Percentiles rank a stretch among this genome's conserved stretches.
These are phyloP conservation scores for Limnephilus rhombicus DNA, from an alignment of 2,888 invertebrate species.

Conservation along the genomic window DNA sequence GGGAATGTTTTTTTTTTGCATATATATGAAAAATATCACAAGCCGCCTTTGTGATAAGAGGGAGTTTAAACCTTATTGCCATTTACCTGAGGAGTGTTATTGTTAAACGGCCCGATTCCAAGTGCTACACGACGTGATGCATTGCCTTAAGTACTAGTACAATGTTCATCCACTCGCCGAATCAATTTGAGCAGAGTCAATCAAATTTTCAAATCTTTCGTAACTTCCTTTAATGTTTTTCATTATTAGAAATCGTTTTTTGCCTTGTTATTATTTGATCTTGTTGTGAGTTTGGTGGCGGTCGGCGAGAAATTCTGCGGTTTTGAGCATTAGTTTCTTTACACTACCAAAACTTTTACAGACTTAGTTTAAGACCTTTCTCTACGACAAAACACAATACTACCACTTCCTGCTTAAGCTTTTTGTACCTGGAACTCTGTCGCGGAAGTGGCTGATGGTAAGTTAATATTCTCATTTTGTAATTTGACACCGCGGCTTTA, in stretches of 20 bases:
- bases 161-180: constrained; percentile 2
- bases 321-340: constrained; percentile 25
- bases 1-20: too few species aligned
- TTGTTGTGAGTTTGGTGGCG: background rate
- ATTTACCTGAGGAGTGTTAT: too few species aligned
- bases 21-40: too few species aligned
- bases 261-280: background rate
- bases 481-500: background rate
- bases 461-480: constrained; percentile 20
- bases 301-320: constrained; percentile 33
- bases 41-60: too few species aligned
- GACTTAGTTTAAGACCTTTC: constrained; percentile 34
- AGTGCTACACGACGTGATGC: too few species aligned
- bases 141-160: background rate
- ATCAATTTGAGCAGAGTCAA: constrained; percentile 10
- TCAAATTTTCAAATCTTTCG: constrained; percentile 29
- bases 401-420: constrained; percentile 29
- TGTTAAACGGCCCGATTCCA: too few species aligned
- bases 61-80: too few species aligned
- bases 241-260: constrained; percentile 17
- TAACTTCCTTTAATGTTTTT: constrained; percentile 36
- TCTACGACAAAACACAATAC: constrained; percentile 24
- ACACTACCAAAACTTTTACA: constrained; percentile 13
- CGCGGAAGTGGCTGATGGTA: constrained; percentile 29
- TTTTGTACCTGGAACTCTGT: constrained; percentile 20